A percentile compares a stretch with the other conserved stretches of the same genome.
These are phyloP conservation scores for Ips typographus DNA, from an alignment of 1,140 invertebrate species.

Conservation along the genomic window DNA sequence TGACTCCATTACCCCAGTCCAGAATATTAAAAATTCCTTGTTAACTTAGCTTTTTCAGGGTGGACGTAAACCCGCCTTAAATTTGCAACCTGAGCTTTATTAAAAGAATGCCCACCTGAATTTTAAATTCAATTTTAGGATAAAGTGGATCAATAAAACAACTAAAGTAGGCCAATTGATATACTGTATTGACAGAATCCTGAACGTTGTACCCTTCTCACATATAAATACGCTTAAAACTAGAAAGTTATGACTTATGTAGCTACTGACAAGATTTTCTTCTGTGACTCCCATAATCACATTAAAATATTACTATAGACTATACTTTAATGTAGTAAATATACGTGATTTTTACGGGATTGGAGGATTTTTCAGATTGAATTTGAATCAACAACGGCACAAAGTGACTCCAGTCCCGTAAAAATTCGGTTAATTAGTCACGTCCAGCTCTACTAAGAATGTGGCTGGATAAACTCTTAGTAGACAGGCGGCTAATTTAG, in stretches of 20 bases:
- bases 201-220: conserved; percentile 52
- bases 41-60: no score
- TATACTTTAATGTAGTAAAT: conserved; percentile 21
- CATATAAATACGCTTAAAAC: conserved; percentile 35
- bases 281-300: conserved; percentile 18
- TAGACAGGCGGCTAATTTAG: conserved; percentile 45
- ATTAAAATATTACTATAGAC: conserved; percentile 21
- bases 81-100: no score
- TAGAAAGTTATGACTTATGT: conserved; percentile 10
- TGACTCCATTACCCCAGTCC: no score
- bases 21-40: no score
- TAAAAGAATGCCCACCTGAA: not conserved
- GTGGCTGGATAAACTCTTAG: conserved; percentile 52
- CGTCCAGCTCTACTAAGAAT: conserved; percentile 48
- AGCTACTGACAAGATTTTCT: conserved; percentile 17
- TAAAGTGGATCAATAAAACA: conserved; percentile 9
- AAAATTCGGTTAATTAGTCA: conserved; percentile 27
- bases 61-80: no score
- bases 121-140: not conserved
- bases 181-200: conserved; percentile 52
- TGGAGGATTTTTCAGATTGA: not conserved
- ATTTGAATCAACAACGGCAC: not conserved
- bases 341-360: not conserved
- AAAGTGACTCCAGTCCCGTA: not conserved
- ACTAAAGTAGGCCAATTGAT: conserved; percentile 52